Evolutionary conservation across 2,797 vertebrate species (phyloP).

Genomic region (Macropodus opercularis): DNA sequence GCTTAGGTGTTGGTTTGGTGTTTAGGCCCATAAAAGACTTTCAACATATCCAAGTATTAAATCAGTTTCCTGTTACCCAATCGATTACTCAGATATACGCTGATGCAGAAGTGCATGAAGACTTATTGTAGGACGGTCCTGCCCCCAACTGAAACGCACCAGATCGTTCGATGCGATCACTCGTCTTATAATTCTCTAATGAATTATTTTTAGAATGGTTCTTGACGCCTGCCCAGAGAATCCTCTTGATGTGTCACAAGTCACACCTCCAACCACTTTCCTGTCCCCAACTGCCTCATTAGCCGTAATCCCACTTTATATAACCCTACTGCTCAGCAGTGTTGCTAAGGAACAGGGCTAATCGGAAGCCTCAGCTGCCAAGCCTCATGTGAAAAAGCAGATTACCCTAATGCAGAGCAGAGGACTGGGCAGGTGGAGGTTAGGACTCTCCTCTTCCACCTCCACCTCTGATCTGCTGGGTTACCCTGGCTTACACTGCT

Average conservation of each 20-base stretch:
- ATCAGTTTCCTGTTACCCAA: not conserved
- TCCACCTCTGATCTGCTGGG: too few species aligned
- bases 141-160: not conserved
- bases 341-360: constrained; percentile 70
- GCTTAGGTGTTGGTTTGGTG: not conserved
- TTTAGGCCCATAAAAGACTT: not conserved
- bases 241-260: constrained; percentile 35
- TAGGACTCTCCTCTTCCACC: not conserved
- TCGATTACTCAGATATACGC: not conserved
- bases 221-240: constrained; percentile 38
- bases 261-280: constrained; percentile 26
- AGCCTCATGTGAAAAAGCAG: constrained; percentile 25
- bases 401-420: constrained; percentile 33
- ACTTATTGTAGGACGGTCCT: not conserved
- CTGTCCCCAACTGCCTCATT: constrained; percentile 48
- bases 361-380: constrained; percentile 41
- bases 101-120: not conserved
- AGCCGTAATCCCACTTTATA: constrained; percentile 64
- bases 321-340: constrained; percentile 47
- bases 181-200: constrained; percentile 19
- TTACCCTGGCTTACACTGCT: constrained; percentile 20
- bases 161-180: constrained; percentile 14
- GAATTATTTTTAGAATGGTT: constrained; percentile 27
- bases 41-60: not conserved
- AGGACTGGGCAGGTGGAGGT: constrained; percentile 26